Conservation (phyloP, 1,140 invertebrate genomes). For the Brachionus koreanus region DNA sequence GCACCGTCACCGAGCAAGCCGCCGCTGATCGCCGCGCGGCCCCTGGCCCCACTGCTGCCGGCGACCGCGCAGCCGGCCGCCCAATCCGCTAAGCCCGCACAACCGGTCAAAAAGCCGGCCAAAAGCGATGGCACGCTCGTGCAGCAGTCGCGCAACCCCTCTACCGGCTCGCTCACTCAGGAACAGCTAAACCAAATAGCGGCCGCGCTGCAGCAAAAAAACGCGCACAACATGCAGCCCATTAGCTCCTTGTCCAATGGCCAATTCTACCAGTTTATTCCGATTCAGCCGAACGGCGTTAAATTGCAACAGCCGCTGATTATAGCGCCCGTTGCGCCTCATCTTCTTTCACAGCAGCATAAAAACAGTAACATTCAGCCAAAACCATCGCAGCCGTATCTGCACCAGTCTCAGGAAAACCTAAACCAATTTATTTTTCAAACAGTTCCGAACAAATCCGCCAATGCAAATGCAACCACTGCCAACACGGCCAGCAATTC, state of each 20-base stretch:
- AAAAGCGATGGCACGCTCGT: neutral
- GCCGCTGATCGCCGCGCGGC: slow-evolving; percentile 1
- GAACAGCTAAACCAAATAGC: slow-evolving; percentile 25
- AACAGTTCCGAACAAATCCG: neutral
- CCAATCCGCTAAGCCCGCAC: neutral
- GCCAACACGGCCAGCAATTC: neutral
- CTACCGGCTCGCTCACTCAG: neutral
- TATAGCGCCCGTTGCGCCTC: neutral
- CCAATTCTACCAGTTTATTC: slow-evolving; percentile 36
- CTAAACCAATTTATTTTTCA: neutral
- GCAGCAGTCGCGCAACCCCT: neutral
- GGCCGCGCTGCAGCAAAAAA: slow-evolving; percentile 1
- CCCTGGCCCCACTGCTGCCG: neutral
- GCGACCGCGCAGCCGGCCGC: neutral
- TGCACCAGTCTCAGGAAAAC: neutral
- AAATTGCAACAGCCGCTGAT: neutral
- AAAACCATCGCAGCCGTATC: neutral
- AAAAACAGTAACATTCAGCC: slow-evolving; percentile 9
- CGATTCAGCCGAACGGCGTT: slow-evolving; percentile 14
- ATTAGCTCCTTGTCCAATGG: neutral
- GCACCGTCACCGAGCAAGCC: slow-evolving; percentile 9
- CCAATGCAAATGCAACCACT: neutral
- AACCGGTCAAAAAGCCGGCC: neutral
- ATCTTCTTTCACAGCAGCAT: neutral
- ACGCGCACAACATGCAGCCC: neutral